Evolutionary conservation across 1,140 invertebrate species (phyloP), one percentile per base, ranked within the genome.

Genomic region (Cotesia typhae): DNA sequence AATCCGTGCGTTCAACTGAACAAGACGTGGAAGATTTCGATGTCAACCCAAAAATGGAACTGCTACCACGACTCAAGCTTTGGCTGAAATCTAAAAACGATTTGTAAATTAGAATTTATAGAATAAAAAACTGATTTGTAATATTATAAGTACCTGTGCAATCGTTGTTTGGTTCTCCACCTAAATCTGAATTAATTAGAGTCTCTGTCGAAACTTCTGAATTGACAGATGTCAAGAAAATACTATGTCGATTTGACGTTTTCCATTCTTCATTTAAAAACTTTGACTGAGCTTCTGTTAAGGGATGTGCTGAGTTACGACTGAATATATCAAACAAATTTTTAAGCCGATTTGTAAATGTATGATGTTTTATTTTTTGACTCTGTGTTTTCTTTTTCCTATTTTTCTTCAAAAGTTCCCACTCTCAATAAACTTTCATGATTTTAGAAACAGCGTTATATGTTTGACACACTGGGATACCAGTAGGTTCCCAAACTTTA

Each of bases 271-370:
- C 20, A 35, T 61, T 17, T 61, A 61, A 61, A 61, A 61, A 61
- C 36, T 61, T 28, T 38, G 10, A 61, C 35, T 20, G 60, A 61
- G 60, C 35, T 61, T 61, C 60, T 28, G 60, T 61, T 37, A 35
- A 61, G 35, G 60, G 10, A 61, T 61, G 60, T 37, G 17, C 60
- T 61, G 60, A 37, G 35, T 61, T 37, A 61, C 2, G 60, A 61
- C 60, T 61, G 35, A 37, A 61, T 61, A 61, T 61, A 37, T 61
- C 60, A 37, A 37, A 61, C 60, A 61, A 61, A 61, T 61, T 61
- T 61, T 61, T 28, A 28, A 61, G 28, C 28, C 12, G 60, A 61
- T 61, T 61, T 35, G 35, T 35, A 61, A 35, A 61, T 61, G 12
- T 20, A 61, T 61, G 17, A 0, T 61, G 4, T 61, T 61, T 61